Conservation (phyloP, 35 echinoderm and acorn worm genomes). For the Stichopus chloronotus region DNA sequence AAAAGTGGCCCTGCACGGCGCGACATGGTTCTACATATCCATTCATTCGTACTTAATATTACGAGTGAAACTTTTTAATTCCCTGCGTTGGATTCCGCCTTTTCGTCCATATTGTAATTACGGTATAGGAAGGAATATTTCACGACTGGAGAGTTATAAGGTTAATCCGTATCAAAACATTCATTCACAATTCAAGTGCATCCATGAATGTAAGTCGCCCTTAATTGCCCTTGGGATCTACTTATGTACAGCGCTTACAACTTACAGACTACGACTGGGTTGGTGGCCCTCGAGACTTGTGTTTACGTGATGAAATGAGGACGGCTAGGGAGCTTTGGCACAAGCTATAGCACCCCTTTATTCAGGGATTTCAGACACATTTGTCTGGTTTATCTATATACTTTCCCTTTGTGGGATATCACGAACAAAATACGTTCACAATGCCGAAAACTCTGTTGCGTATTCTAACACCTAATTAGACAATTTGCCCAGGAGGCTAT, state of each 20-base stretch:
- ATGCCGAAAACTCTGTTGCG: too few relatives aligned
- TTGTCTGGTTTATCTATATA: too few relatives aligned
- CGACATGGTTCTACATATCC: neutral
- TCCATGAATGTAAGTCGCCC: neutral
- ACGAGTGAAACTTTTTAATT: neutral
- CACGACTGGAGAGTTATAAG: neutral
- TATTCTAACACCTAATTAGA: too few relatives aligned
- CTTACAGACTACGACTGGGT: neutral
- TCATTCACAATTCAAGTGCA: neutral
- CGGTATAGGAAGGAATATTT: neutral
- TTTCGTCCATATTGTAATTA: neutral
- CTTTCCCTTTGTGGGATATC: too few relatives aligned
- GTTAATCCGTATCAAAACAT: slow-evolving; percentile 5
- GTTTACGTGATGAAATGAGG: neutral
- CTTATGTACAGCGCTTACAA: neutral
- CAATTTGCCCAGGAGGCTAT: too few relatives aligned
- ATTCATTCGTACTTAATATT: neutral
- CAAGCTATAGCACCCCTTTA: too few relatives aligned
- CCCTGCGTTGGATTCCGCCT: neutral
- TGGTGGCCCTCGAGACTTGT: neutral
- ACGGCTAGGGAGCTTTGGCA: neutral
- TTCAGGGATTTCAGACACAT: too few relatives aligned
- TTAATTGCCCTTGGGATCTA: neutral
- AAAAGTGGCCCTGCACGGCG: too few relatives aligned
- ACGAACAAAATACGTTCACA: too few relatives aligned